Evolutionary conservation across 2,888 invertebrate species (phyloP).

Genomic region (Tetanocera ferruginea): DNA sequence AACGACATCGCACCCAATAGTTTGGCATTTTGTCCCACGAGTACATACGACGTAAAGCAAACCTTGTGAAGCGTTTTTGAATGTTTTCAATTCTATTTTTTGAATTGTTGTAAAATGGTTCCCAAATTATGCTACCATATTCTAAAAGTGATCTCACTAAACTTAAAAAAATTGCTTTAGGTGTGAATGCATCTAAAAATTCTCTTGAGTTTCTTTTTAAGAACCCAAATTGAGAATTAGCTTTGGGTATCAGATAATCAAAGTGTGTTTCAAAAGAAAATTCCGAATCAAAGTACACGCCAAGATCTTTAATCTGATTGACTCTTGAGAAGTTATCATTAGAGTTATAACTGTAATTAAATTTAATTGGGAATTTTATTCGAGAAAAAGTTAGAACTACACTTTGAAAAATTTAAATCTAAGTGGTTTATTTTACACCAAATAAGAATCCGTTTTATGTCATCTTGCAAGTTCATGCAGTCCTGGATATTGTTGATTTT

Average conservation of each 20-base stretch:
- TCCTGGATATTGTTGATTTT: background rate
- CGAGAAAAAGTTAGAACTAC: background rate
- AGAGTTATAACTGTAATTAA: background rate
- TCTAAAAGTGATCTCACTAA: slow-evolving; percentile 6
- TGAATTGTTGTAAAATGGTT: background rate
- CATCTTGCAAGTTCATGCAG: background rate
- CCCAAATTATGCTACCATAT: background rate
- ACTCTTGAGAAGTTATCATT: background rate
- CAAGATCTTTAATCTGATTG: background rate
- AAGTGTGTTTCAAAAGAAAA: too few species aligned
- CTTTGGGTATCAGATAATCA: background rate
- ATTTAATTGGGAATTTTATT: background rate
- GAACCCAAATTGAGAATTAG: background rate
- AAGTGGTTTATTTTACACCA: background rate
- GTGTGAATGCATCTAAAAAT: background rate
- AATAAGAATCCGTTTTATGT: background rate
- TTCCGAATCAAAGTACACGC: too few species aligned
- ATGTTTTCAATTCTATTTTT: too few species aligned
- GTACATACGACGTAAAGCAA: too few species aligned
- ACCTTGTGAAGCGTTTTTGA: too few species aligned
- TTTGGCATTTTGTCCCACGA: too few species aligned
- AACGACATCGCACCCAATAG: too few species aligned
- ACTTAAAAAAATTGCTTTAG: background rate
- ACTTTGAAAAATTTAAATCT: background rate
- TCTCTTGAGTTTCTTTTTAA: background rate